Conservation (phyloP, 2,797 vertebrate genomes). For the Takifugu rubripes region DNA sequence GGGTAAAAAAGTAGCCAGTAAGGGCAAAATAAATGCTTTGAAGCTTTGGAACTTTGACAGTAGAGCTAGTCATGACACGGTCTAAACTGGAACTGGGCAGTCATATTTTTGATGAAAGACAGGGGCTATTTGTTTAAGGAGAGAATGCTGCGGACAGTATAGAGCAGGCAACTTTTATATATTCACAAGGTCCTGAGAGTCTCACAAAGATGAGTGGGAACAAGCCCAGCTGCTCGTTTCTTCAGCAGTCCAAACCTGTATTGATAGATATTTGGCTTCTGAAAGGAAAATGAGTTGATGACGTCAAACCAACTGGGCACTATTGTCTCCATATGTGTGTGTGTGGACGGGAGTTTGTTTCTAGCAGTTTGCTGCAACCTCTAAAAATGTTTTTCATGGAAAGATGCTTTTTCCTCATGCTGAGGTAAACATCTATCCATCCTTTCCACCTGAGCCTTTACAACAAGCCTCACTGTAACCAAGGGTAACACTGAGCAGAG, state of each 20-base stretch:
- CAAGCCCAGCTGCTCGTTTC: conserved; percentile 65
- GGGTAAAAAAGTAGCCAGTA: conserved; percentile 4
- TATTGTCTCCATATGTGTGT: conserved; percentile 25
- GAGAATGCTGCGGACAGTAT: conserved; percentile 50
- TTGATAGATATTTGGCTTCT: conserved; percentile 63
- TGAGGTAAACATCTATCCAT: conserved; percentile 40
- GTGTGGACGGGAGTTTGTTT: not conserved
- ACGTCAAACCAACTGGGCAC: conserved; percentile 54
- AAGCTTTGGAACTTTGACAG: not conserved
- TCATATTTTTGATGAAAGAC: conserved; percentile 44
- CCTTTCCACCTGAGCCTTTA: conserved; percentile 45
- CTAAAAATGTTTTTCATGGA: conserved; percentile 31
- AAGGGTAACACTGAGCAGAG: conserved; percentile 38
- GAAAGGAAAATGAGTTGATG: conserved; percentile 55
- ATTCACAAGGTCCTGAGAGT: conserved; percentile 69
- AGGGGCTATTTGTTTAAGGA: conserved; percentile 61
- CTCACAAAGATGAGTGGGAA: conserved; percentile 67
- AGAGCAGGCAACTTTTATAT: conserved; percentile 75
- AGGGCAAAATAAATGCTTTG: conserved; percentile 14
- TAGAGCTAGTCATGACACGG: conserved; percentile 25
- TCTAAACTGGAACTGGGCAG: conserved; percentile 39
- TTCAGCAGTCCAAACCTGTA: conserved; percentile 55
- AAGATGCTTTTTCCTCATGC: conserved; percentile 35
- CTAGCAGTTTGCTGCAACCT: conserved; percentile 25
- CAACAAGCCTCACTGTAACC: conserved; percentile 47